Base-by-base conservation (phyloP, 2,797 vertebrate genomes). In the Erpetoichthys calabaricus region DNA sequence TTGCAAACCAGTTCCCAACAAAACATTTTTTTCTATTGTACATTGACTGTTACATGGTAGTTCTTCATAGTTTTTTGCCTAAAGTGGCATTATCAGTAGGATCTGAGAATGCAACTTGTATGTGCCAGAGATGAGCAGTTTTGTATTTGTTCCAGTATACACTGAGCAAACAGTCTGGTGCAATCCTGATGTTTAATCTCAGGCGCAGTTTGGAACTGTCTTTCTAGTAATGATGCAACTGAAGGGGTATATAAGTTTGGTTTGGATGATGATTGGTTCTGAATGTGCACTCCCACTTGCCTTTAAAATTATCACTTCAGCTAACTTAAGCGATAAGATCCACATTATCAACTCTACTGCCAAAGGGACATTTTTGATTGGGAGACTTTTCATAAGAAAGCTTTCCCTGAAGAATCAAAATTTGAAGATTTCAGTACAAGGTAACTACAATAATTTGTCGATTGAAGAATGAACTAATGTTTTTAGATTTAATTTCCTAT, bases 281-380 rank as follows among this genome's bases (percentile, higher is more conserved):
- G 60, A 62, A 62, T 4, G 66, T 68, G 75, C 75, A 85, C 84
- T 81, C 86, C 84, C 85, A 78, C 79, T 78, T 72, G 67, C 67
- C 71, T 85, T 85, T 84, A 84, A 85, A 85, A 75, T 74, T 70
- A 80, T 67, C 70, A 70, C 69, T 67, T 59, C 58, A 65, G 57
- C 59, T 67, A 64, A 64, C 70, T 68, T 59, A 66, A 70, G 64
- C 66, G 70, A 51, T 71, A 58, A 61, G 76, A 54, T 5, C 8
- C 5, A 6, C 53, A 42, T 54, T 54, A 41, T 25, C 41, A 4
- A 42, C 9, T 7, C 41, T 54, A 43, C 44, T 7, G 41, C 6
- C 41, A 5, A 51, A 54, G 53, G 41, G 67, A 65, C 72, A 75
- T 65, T 60, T 73, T 69, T 70, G 64, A 67, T 65, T 59, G 67